Conservation (phyloP, 2,888 invertebrate species). For the Mellilla xanthometata region DNA sequence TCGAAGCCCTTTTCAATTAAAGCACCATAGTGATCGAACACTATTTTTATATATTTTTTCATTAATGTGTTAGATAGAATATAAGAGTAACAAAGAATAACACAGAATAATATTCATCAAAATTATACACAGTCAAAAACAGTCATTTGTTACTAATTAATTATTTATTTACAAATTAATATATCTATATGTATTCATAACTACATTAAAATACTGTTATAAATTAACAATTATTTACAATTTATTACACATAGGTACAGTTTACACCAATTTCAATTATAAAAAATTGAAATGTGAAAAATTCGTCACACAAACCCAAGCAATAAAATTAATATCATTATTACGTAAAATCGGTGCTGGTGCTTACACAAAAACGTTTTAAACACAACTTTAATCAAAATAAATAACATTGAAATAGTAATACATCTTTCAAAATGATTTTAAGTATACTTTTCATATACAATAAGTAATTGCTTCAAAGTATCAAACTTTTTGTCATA, state of each 20-base stretch:
- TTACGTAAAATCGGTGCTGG: constrained; percentile 16
- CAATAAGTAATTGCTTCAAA: too few species aligned
- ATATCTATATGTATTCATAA: constrained; percentile 38
- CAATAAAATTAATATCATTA: constrained; percentile 2
- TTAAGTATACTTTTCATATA: too few species aligned
- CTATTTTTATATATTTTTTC: background rate
- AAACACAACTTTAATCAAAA: constrained; percentile 24
- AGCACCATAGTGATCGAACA: constrained; percentile 66
- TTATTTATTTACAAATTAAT: constrained; percentile 46
- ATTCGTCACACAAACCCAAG: constrained; percentile 13
- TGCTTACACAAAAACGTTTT: constrained; percentile 11
- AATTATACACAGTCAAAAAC: constrained; percentile 38
- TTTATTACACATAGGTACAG: constrained; percentile 46
- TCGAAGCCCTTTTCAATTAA: constrained; percentile 14
- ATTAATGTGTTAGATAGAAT: too few species aligned
- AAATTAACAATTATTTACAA: constrained; percentile 69
- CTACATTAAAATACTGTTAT: constrained; percentile 65
- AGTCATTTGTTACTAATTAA: constrained; percentile 43
- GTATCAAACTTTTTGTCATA: too few species aligned
- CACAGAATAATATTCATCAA: constrained; percentile 37
- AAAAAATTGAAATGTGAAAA: constrained; percentile 49
- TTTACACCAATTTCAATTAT: constrained; percentile 37
- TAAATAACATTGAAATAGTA: constrained; percentile 22
- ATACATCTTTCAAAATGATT: too few species aligned
- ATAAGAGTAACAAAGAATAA: constrained; percentile 1